Evolutionary conservation across 2,888 invertebrate species (phyloP), one percentile per base, ranked within the genome.

Genomic region (Plutella xylostella): DNA sequence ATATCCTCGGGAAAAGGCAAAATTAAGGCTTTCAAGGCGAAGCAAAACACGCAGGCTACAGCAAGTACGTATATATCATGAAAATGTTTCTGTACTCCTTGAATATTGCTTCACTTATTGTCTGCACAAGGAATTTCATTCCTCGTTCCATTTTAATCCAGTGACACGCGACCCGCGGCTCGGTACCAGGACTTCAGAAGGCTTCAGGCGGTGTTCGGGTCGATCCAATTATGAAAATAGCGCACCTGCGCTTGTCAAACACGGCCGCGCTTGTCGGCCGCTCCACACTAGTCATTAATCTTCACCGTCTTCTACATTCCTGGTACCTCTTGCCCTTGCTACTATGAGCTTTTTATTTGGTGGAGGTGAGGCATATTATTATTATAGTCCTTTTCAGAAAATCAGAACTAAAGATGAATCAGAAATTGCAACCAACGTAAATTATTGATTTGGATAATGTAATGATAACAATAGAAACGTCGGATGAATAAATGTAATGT

Each of bases 181-280:
- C 6, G 4, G 3, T 28, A 28, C 17, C 34, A 34, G 17, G 34
- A 14, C 15, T 34, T 33, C 58, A 57, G 72, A 73, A 77, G 75
- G 72, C 77, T 73, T 75, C 76, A 80, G n/a, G 76, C 72, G 76
- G 72, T 64, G 62, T 52, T 55, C 54, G 65, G 74, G 76, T 78
- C 72, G 75, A 73, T 72, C 83, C 83, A 83, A 82, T 82, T 82
- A 83, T 80, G 82, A 82, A 83, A 82, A 78, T 80, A 78, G 79
- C 79, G 65, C 82, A 83, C 83, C 83, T 83, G 83, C 72, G 74
- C 79, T 72, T 77, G 79, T 79, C 83, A 78, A 80, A 77, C 75
- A 74, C 72, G 72, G 68, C 77, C 76, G 75, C 75, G 72, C 69
- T 71, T 77, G 77, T 75, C 74, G 68, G 69, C 66, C 63, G 65